Evolutionary conservation across 1,140 invertebrate species (phyloP).

Genomic region (Conus ventricosus): DNA sequence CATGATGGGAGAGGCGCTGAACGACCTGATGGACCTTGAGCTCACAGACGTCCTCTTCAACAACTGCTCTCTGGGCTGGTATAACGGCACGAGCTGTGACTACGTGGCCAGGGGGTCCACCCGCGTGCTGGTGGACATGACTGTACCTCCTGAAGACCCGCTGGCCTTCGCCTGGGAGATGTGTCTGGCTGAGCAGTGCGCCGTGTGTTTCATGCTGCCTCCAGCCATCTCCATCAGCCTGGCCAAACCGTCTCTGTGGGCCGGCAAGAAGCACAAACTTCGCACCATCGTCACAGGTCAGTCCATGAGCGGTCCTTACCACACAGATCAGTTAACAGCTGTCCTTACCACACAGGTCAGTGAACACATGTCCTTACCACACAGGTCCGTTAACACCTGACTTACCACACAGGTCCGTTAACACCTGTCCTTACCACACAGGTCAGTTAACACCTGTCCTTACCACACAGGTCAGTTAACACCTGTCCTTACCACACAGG

Average conservation of each 20-base stretch:
- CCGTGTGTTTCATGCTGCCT: neutral
- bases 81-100: slow-evolving; percentile 36
- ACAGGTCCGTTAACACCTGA: too few species aligned
- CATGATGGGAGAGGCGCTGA: slow-evolving; percentile 25
- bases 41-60: slow-evolving; percentile 26
- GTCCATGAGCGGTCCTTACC: too few species aligned
- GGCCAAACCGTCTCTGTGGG: neutral
- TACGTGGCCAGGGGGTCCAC: slow-evolving; percentile 38
- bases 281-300: neutral
- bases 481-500: too few species aligned
- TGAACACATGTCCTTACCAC: too few species aligned
- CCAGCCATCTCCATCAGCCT: neutral
- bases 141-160: neutral
- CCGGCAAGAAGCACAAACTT: neutral
- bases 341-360: too few species aligned
- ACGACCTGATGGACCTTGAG: slow-evolving; percentile 24
- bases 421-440: too few species aligned
- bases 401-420: too few species aligned
- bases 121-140: slow-evolving; percentile 3
- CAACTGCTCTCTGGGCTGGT: slow-evolving; percentile 38
- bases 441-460: too few species aligned
- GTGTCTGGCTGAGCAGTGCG: neutral
- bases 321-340: too few species aligned
- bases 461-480: too few species aligned
- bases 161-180: neutral